Conservation (phyloP, 1,140 invertebrate genomes). For the Bradynema listronoti region DNA sequence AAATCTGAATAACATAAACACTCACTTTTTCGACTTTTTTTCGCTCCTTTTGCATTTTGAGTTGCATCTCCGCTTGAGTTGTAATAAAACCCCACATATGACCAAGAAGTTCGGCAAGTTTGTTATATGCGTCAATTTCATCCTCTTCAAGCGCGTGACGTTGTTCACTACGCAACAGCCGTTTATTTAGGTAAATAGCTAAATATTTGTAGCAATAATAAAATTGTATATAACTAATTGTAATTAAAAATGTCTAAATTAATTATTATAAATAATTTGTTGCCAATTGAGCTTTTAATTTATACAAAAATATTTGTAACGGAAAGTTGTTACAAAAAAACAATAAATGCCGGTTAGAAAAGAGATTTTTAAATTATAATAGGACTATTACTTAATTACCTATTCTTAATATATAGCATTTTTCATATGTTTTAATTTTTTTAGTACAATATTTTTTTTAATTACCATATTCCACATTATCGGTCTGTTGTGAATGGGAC, state of each 20-base stretch:
- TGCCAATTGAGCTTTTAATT: background rate
- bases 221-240: no score
- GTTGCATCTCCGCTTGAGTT: conserved; percentile 53
- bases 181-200: conserved; percentile 57
- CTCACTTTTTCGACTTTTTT: conserved; percentile 94
- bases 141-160: conserved; percentile 57
- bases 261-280: background rate
- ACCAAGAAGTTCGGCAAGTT: conserved; percentile 53
- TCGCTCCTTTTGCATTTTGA: conserved; percentile 72
- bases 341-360: no score
- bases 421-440: no score
- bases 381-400: no score
- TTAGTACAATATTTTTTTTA: no score
- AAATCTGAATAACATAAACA: no score
- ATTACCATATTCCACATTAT: conserved; percentile 57
- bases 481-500: conserved; percentile 51
- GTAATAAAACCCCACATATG: conserved; percentile 58
- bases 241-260: conserved; percentile 8
- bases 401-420: no score
- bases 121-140: conserved; percentile 53
- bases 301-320: background rate
- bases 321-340: no score
- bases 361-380: no score
- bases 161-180: conserved; percentile 52
- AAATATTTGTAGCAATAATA: conserved; percentile 15